Evolutionary conservation across 2,113 vertebrate genomes (phyloP), one percentile per base, ranked within the genome.

Genomic region (Melozone crissalis): DNA sequence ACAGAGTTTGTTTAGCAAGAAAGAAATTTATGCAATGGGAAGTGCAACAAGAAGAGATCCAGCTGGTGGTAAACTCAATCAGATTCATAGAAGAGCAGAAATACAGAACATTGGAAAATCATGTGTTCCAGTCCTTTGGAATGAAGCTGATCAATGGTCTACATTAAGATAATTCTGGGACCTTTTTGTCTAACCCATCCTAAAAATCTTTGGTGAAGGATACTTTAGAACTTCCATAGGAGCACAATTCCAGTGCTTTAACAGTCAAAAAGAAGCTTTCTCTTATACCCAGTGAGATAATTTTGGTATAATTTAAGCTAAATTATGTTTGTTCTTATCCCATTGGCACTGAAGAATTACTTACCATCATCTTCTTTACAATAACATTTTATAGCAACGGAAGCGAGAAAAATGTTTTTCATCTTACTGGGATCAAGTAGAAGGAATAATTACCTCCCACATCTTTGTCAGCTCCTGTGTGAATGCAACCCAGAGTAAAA

Each of bases 401-500:
- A 81, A 92, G 28, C 22, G 35, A 89, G 55, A 84, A 92, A 89
- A 90, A 52, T 59, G 21, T 67, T 89, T 89, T 55, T 76, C 5
- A 9, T 75, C 57, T 78, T 80, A 51, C 43, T 51, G 65, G 51
- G 57, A 80, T 89, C 37, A 91, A 69, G 46, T 58, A 57, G 55
- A 92, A 92, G 73, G 87, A 73, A 77, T 87, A 89, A 91, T 94
- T 93, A 49, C 73, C 65, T 89, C 87, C 65, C 57, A 90, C 93
- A 77, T 61, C 21, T 84, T 49, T 77, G 52, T 77, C 77, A 89
- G 68, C 20, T 89, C 43, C 65, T 69, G 20, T 73, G 17, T 71
- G 55, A 91, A 86, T 55, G 37, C 39, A 89, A 77, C 13, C 20
- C 17, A 49, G 51, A 81, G 84, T 74, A 91, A 74, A 59, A 94